phyloP scores from a whole-genome alignment of 2,888 invertebrate genomes.

The Neria commutata region DNA sequence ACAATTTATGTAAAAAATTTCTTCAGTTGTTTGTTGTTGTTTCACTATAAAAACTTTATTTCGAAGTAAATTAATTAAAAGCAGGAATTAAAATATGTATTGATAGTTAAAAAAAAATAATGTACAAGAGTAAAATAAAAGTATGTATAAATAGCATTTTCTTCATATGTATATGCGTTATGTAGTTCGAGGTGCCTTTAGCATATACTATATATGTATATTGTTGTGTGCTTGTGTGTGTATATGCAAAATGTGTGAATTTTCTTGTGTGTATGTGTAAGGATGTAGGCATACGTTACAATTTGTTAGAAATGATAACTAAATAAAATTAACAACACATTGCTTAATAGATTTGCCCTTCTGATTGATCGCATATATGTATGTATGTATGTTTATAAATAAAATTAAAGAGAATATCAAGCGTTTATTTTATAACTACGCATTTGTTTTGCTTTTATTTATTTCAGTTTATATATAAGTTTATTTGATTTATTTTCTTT shows the following conservation, averaged over 20 bases:
- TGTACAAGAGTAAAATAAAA: background rate
- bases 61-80: background rate
- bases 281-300: background rate
- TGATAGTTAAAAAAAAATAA: background rate
- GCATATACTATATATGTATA: background rate
- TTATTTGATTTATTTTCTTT: too few relatives aligned
- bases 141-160: background rate
- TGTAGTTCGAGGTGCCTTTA: background rate
- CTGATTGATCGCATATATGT: background rate
- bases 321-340: background rate
- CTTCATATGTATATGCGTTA: background rate
- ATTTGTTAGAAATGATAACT: too few relatives aligned
- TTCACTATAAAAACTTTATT: background rate
- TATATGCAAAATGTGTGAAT: background rate
- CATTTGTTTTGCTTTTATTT: too few relatives aligned
- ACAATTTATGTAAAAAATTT: background rate
- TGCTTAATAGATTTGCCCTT: background rate
- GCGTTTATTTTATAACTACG: too few relatives aligned
- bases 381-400: too few relatives aligned
- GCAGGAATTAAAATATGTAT: background rate
- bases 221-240: background rate
- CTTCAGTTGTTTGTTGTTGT: background rate
- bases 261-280: background rate
- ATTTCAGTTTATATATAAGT: too few relatives aligned
- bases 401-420: too few relatives aligned